A percentile compares a stretch with the other conserved stretches of the same genome.
These are phyloP conservation scores for Onychomys torridus DNA, from an alignment of 2,797 vertebrate species.

Conservation along the genomic window DNA sequence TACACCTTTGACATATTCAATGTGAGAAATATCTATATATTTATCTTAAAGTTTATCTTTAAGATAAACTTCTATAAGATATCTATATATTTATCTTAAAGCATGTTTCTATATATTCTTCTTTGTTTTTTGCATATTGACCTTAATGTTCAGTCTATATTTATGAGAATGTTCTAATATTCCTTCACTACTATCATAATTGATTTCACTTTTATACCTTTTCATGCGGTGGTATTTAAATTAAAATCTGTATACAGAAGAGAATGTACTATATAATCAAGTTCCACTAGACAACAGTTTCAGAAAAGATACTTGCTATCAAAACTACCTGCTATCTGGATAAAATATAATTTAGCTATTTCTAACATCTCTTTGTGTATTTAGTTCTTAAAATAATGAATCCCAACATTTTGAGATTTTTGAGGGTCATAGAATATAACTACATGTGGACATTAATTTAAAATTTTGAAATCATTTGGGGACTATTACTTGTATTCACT, in stretches of 20 bases:
- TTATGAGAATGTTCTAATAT: conserved; percentile 4
- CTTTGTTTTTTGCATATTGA: background rate
- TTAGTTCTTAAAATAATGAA: conserved; percentile 30
- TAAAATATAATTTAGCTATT: conserved; percentile 3
- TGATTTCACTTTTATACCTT: background rate
- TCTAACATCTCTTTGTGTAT: background rate
- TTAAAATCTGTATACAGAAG: background rate
- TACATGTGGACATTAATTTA: background rate
- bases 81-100: background rate
- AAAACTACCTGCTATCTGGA: background rate
- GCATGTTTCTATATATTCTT: background rate
- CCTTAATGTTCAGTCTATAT: background rate
- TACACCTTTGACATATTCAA: background rate
- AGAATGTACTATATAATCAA: background rate
- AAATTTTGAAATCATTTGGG: conserved; percentile 33
- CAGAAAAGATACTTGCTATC: background rate
- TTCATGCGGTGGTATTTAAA: background rate
- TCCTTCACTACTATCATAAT: background rate
- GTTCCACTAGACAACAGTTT: background rate
- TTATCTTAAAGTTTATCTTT: background rate
- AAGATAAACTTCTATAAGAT: too few relatives aligned
- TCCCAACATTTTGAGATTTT: background rate
- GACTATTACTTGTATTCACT: background rate
- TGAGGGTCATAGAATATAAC: background rate
- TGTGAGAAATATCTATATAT: background rate